A percentile compares a stretch with the other conserved stretches of the same genome.
These are phyloP conservation scores for Pelosia muscerda DNA, from an alignment of 2,888 invertebrate species.

Conservation along the genomic window DNA sequence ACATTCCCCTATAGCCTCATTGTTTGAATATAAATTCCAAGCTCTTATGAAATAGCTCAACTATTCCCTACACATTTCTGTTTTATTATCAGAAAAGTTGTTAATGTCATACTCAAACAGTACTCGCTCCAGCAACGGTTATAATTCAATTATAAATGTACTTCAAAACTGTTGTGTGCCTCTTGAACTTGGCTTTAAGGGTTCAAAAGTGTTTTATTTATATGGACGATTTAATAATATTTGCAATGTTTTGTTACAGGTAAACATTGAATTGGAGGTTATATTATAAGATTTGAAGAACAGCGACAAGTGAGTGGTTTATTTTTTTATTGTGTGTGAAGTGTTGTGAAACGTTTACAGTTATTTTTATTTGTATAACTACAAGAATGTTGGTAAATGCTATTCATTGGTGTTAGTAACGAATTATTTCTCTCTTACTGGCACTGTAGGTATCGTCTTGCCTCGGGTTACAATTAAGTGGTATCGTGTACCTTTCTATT, in stretches of 20 bases:
- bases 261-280: conserved; percentile 48
- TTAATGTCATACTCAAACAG: conserved; percentile 59
- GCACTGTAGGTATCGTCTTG: background rate
- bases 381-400: background rate
- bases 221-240: conserved; percentile 54
- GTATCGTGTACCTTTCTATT: background rate
- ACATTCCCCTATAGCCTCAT: conserved; percentile 47
- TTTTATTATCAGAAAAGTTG: conserved; percentile 57
- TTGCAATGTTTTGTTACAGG: conserved; percentile 62
- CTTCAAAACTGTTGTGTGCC: conserved; percentile 46
- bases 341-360: background rate
- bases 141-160: conserved; percentile 52
- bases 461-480: background rate
- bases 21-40: conserved; percentile 72
- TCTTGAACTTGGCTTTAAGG: conserved; percentile 57
- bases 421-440: background rate
- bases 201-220: conserved; percentile 51
- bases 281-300: conserved; percentile 37
- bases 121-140: conserved; percentile 58
- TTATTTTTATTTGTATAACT: conserved; percentile 9
- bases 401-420: background rate
- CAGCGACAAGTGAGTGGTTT: conserved; percentile 30
- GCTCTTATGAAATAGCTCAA: conserved; percentile 57
- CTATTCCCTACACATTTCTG: conserved; percentile 60
- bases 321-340: conserved; percentile 13